These are phyloP conservation scores for Myotis findleyi DNA, from an alignment of 2,797 vertebrate species.

Conservation along the genomic window DNA sequence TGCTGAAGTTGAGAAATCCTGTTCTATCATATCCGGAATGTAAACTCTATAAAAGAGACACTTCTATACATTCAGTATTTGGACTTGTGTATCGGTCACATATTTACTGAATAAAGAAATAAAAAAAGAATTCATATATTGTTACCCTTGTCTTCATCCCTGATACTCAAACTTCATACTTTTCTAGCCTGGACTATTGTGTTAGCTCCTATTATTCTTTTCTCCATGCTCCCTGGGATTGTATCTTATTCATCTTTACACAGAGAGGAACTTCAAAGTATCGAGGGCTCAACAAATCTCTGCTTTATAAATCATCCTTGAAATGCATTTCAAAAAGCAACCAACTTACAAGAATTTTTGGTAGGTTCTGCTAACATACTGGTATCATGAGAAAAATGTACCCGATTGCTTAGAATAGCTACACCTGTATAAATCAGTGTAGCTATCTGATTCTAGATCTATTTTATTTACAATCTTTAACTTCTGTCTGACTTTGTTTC, in stretches of 20 bases:
- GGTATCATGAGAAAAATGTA: not conserved
- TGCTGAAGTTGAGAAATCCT: not conserved
- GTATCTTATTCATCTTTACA: not conserved
- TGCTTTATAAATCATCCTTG: slow-evolving; percentile 30
- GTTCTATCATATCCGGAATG: not conserved
- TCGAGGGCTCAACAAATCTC: not conserved
- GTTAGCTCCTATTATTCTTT: not conserved
- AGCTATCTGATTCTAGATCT: not conserved
- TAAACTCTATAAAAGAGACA: not conserved
- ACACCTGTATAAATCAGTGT: not conserved
- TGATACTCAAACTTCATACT: not conserved
- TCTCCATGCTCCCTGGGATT: not conserved
- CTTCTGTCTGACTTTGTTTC: not conserved
- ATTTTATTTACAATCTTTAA: not conserved
- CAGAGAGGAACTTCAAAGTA: not conserved
- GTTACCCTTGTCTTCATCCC: not conserved
- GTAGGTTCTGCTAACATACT: not conserved
- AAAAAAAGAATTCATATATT: not conserved
- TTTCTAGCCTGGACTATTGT: not conserved
- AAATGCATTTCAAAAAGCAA: slow-evolving; percentile 13
- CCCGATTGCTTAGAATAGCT: not conserved
- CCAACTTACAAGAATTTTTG: not conserved
- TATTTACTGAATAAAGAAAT: not conserved
- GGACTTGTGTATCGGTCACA: not conserved
- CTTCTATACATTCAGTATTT: not conserved